Conservation (phyloP, 2,113 vertebrate species). For the Bos taurus region DNA sequence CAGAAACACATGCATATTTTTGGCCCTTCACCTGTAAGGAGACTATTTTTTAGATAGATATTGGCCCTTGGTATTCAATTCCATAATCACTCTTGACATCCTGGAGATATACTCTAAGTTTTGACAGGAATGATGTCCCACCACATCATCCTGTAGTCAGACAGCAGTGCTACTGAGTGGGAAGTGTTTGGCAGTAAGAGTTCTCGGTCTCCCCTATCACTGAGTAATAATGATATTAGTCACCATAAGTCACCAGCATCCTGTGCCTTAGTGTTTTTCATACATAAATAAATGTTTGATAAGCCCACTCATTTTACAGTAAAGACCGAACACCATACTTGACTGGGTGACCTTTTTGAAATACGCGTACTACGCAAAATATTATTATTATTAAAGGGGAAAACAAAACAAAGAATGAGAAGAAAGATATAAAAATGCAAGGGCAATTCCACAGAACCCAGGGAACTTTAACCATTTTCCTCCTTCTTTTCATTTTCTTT, state of each 20-base stretch:
- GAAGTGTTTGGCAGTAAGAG: background rate
- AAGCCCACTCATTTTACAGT: background rate
- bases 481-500: slow-evolving; percentile 57
- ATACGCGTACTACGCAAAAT: background rate
- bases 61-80: background rate
- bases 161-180: background rate
- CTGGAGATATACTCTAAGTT: background rate
- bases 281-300: background rate
- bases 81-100: background rate
- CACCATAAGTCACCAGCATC: background rate
- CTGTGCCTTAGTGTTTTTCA: background rate
- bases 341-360: background rate
- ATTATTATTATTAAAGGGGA: background rate
- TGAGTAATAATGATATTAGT: background rate
- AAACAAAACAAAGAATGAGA: background rate
- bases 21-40: background rate
- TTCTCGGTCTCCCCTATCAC: background rate
- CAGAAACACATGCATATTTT: background rate
- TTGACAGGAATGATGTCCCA: background rate
- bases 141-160: background rate
- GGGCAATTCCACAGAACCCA: background rate
- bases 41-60: background rate
- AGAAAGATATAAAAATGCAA: background rate
- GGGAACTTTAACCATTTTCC: background rate
- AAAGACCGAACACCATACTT: background rate